Base-by-base conservation (phyloP, 92 coral and sea anemone species). In the Pocillopora grandis region DNA sequence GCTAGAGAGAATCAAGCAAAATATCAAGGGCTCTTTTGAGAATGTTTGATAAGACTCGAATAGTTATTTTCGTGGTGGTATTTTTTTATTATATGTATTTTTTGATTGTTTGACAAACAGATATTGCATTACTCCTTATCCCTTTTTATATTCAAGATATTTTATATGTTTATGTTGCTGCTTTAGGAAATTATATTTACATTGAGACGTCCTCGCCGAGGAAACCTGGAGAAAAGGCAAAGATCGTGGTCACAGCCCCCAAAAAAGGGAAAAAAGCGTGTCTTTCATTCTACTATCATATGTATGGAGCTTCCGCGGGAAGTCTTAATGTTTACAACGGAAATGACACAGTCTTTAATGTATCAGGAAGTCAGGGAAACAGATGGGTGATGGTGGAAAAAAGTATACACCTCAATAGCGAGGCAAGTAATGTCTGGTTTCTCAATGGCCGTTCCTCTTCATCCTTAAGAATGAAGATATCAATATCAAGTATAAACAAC, bases 201-300 rank as follows among this genome's bases (percentile, higher is more conserved):
- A 72, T 72, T 57, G 76, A 72, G 15, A 57, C 76, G 76, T 72
- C 76, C 10, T 52, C 21, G 23, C 76, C 76, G 1, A 37, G 76
- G 6, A 37, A 72, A 37, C 59, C 56, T 15, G 76, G 76, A 10
- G 76, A 72, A 37, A 72, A 15, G 36, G 76, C 76, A 72, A 18
- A 42, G 15, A 52, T 72, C 1, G n/a, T 37, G 15, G 23, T 72
- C 23, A 16, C 57, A 9, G 76, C 48, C 19, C 76, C 76, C 14
- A 52, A 72, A 16, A 72, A 72, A 13, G 76, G 76, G 48, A 72
- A 42, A 2, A 2, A 16, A 15, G 14, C 59, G 76, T 72, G 76
- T 72, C 76, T 72, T 9, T 37, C 76, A 37, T 72, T 72, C 33
- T 72, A 17, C 59, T 72, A 72, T 72, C 76, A 72, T 20, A 72